Evolutionary conservation across 2,797 vertebrate genomes (phyloP).

Genomic region (Labroides dimidiatus): DNA sequence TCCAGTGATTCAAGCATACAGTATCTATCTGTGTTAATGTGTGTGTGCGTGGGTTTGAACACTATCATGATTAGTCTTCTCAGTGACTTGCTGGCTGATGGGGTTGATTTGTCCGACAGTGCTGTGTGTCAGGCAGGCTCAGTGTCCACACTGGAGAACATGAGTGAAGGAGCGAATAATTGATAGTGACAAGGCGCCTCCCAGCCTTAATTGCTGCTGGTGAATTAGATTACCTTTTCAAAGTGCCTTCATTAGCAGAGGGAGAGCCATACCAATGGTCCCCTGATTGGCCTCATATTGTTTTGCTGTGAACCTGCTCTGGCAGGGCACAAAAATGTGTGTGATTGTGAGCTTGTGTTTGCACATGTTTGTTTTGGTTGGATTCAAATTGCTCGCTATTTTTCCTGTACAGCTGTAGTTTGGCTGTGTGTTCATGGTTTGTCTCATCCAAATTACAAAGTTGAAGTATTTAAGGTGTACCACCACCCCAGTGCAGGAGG

Average conservation of each 20-base stretch:
- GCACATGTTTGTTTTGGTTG: constrained; percentile 58
- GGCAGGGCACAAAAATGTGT: constrained; percentile 52
- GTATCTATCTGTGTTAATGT: constrained; percentile 33
- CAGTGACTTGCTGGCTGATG: constrained; percentile 76
- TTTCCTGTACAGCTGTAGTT: constrained; percentile 53
- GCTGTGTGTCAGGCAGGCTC: constrained; percentile 76
- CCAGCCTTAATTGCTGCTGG: constrained; percentile 85
- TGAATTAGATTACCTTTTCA: constrained; percentile 88
- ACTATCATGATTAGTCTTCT: constrained; percentile 78
- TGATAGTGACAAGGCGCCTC: constrained; percentile 85
- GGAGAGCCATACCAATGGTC: constrained; percentile 81
- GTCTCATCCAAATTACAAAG: neutral
- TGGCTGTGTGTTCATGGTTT: constrained; percentile 21
- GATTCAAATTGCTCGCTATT: constrained; percentile 64
- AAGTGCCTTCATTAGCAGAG: constrained; percentile 85
- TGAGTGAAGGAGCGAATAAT: constrained; percentile 86
- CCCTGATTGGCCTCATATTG: constrained; percentile 85
- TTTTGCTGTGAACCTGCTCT: constrained; percentile 78
- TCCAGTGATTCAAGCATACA: constrained; percentile 48
- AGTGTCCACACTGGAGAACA: constrained; percentile 75
- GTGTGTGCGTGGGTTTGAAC: constrained; percentile 57
- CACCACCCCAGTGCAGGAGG: too few relatives aligned
- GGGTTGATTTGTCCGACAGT: constrained; percentile 81
- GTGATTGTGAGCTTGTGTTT: constrained; percentile 3
- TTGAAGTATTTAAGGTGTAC: too few relatives aligned